These are phyloP conservation scores for Busseola fusca DNA, from an alignment of 2,888 invertebrate species.

Conservation along the genomic window DNA sequence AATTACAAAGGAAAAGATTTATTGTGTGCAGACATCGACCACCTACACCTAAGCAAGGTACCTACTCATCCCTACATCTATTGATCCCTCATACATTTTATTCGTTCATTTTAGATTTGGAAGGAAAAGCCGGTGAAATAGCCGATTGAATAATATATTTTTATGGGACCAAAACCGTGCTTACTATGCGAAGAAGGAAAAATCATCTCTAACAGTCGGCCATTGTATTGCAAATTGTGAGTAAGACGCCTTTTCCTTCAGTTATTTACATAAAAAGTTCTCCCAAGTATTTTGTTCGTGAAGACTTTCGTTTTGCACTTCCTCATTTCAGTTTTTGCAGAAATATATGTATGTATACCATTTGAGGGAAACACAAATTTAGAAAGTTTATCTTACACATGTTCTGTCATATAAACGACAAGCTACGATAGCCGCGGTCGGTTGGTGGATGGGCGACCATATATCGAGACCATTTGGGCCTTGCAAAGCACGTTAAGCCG, in stretches of 20 bases:
- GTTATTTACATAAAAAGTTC: conserved; percentile 86
- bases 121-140: conserved; percentile 82
- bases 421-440: neutral
- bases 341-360: conserved; percentile 62
- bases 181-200: conserved; percentile 86
- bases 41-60: conserved; percentile 59
- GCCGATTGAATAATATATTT: conserved; percentile 88
- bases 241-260: conserved; percentile 82
- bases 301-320: conserved; percentile 82
- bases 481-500: neutral
- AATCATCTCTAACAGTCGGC: conserved; percentile 85
- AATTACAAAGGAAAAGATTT: conserved; percentile 34
- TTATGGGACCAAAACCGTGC: conserved; percentile 83
- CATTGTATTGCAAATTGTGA: conserved; percentile 88
- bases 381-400: conserved; percentile 20
- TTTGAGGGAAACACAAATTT: conserved; percentile 49
- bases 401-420: conserved; percentile 1
- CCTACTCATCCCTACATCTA: conserved; percentile 71
- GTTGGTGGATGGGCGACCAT: neutral
- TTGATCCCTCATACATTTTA: conserved; percentile 80
- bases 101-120: conserved; percentile 81
- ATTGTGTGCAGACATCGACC: conserved; percentile 39
- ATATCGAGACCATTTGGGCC: neutral
- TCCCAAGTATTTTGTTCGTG: conserved; percentile 79
- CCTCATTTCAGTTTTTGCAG: conserved; percentile 65